Conservation (phyloP, 2,113 vertebrate species). For the Leptocoma aspasia region DNA sequence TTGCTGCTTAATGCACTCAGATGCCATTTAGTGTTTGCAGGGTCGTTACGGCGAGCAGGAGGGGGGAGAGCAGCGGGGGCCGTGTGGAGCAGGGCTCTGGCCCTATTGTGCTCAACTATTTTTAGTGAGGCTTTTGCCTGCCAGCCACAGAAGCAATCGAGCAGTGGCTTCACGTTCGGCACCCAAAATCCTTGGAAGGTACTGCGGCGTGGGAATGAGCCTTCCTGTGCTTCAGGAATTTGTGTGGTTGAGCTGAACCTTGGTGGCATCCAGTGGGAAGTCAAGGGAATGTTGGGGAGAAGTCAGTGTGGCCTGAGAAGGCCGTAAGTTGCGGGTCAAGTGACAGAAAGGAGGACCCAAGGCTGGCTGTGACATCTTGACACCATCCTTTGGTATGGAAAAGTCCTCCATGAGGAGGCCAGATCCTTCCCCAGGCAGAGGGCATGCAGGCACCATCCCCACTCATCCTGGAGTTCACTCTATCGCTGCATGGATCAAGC, state of each 20-base stretch:
- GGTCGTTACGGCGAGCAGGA: constrained; percentile 73
- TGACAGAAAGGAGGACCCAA: not conserved
- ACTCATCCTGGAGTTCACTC: not conserved
- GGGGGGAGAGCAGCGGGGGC: not conserved
- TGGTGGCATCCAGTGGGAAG: not conserved
- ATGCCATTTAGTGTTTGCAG: constrained; percentile 80
- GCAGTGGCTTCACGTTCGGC: not conserved
- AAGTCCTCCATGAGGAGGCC: not conserved
- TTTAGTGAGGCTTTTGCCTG: not conserved
- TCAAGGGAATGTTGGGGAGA: not conserved
- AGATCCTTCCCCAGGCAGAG: not conserved
- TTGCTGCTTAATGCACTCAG: constrained; percentile 82
- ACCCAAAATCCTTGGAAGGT: not conserved
- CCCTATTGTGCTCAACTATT: constrained; percentile 42
- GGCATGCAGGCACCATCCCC: not conserved
- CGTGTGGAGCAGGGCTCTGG: not conserved
- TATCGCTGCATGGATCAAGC: fast-evolving
- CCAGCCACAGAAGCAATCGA: not conserved
- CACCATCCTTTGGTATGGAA: not conserved
- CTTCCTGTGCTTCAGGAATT: not conserved
- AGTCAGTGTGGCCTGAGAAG: not conserved
- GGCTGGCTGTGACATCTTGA: not conserved
- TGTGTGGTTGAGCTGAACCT: fast-evolving
- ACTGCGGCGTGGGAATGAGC: not conserved
- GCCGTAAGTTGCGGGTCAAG: not conserved